These are phyloP conservation scores for Eciton burchellii DNA, from an alignment of 1,140 invertebrate species.

Conservation along the genomic window DNA sequence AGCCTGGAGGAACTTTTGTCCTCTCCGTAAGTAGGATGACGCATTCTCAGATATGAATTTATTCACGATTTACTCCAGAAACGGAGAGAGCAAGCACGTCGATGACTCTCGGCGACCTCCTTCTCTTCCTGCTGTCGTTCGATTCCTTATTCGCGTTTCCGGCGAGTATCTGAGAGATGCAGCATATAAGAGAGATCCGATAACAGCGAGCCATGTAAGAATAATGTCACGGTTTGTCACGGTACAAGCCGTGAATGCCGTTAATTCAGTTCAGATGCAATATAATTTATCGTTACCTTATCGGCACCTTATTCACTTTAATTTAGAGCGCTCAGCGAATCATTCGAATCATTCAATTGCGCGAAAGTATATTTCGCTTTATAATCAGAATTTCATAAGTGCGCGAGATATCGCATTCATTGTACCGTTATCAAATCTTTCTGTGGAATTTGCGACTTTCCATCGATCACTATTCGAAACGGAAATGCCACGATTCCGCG, in stretches of 20 bases:
- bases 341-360: constrained; percentile 51
- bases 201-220: constrained; percentile 55
- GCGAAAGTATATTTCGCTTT: constrained; percentile 9
- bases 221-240: constrained; percentile 62
- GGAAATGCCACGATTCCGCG: background rate
- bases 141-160: constrained; percentile 34
- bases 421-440: background rate
- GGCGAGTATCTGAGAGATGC: constrained; percentile 58
- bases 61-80: constrained; percentile 32
- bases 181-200: constrained; percentile 42
- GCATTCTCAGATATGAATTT: constrained; percentile 49
- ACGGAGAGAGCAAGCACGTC: too few species aligned
- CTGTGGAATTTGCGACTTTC: background rate
- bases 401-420: constrained; percentile 6
- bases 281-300: constrained; percentile 60
- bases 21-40: constrained; percentile 34
- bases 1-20: constrained; percentile 15
- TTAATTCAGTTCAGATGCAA: too few species aligned
- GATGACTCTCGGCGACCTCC: constrained; percentile 62
- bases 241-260: constrained; percentile 62
- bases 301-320: constrained; percentile 38
- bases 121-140: constrained; percentile 57
- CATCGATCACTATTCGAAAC: background rate
- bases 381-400: constrained; percentile 14
- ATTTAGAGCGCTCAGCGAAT: constrained; percentile 13